Evolutionary conservation across 2,797 vertebrate genomes (phyloP).

Genomic region (Eulemur coronatus): DNA sequence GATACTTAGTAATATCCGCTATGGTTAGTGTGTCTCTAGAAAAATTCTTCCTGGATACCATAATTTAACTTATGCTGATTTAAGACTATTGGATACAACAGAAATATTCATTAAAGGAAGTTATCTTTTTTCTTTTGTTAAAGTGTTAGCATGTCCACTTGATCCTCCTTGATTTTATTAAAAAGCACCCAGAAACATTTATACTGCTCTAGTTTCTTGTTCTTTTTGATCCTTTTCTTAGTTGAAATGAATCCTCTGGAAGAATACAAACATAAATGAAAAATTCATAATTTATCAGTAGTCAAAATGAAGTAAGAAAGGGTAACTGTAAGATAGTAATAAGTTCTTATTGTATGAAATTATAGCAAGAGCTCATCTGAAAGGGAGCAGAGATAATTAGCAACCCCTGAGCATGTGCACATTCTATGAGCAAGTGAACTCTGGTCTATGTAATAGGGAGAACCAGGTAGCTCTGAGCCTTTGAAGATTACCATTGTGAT

Average conservation of each 20-base stretch:
- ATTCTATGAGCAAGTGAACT: conserved; percentile 12
- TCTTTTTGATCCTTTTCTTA: background rate
- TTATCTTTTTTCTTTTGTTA: conserved; percentile 27
- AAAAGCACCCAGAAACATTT: background rate
- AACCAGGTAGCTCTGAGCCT: background rate
- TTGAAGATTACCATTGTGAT: background rate
- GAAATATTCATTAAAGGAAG: background rate
- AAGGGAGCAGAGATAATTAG: background rate
- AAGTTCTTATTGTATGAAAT: conserved; percentile 19
- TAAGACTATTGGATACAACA: background rate
- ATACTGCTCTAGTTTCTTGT: background rate
- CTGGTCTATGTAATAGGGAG: background rate
- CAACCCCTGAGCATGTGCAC: background rate
- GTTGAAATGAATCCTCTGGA: background rate
- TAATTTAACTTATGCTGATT: background rate
- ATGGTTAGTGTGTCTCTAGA: background rate
- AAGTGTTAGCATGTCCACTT: background rate
- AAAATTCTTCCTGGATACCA: background rate
- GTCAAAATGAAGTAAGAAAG: background rate
- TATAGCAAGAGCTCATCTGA: background rate
- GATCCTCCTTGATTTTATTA: background rate
- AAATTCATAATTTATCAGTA: conserved; percentile 16
- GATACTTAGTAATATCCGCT: background rate
- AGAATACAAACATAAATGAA: conserved; percentile 43
- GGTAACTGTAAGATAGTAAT: background rate